Base-by-base conservation (phyloP, 2,797 vertebrate species). In the Todus mexicanus region DNA sequence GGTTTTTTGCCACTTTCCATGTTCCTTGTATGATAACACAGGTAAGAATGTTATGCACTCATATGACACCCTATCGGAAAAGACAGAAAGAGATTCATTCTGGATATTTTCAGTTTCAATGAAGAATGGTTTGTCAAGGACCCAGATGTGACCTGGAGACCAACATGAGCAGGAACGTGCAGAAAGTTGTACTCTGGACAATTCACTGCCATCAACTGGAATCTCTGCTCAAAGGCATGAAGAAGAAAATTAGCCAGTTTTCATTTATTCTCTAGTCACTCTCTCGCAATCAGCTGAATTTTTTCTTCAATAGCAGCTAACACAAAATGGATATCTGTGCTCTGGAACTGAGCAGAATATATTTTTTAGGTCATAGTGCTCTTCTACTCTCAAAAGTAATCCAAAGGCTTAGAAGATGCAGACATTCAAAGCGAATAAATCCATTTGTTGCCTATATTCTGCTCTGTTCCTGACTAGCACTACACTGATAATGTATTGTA, bases 31-130 rank as follows among this genome's bases (percentile, higher is more conserved):
- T 8, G n/a, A 40, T 50, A 74, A 54, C 11, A 43, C n/a, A 15
- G 53, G 10, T 20, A 20, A 64, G 47, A 79, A 38, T 3, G 6
- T 16, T 8, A 1, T 4, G 9, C 10, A 37, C 48, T 27, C 48
- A 6, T 1, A 1, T 18, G 33, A 10, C 7, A 48, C 1, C 10
- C n/a, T 20, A 19, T 33, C n/a, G 9, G 5, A 21, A 50, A 53
- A 71, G 53, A 45, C 26, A 69, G 38, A 26, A 9, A 64, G 18
- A 51, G 31, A 10, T 29, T 42, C 1, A 40, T 2, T 29, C 9
- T 16, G 26, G 45, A 5, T n/a, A 1, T 60, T 91, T 77, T 7
- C 40, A 10, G 14, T 60, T 75, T 65, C 84, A 66, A 7, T 8
- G 42, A 22, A 45, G 59, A 48, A 69, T 3, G 10, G 16, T 23